Conservation (phyloP, 1,140 invertebrate genomes). For the Drosophila repletoides region DNA sequence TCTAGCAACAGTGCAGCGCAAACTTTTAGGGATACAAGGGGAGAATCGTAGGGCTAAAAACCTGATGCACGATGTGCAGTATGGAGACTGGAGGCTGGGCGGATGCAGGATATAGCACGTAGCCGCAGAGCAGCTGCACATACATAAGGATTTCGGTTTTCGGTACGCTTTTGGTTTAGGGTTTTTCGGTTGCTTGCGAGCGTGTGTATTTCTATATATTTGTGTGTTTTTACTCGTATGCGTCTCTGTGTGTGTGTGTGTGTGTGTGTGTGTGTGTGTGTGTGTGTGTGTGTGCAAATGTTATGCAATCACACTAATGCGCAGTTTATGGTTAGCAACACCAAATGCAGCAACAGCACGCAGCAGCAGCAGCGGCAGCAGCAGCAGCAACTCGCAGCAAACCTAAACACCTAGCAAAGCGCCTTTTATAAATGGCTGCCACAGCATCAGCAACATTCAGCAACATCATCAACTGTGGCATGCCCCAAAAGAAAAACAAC, state of each 20-base stretch:
- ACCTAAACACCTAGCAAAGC: conserved; percentile 27
- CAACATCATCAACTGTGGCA: conserved; percentile 36
- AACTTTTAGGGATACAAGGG: conserved; percentile 50
- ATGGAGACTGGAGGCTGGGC: conserved; percentile 4
- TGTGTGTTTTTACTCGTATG: conserved; percentile 11
- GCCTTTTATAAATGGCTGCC: conserved; percentile 69
- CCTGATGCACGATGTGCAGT: neutral
- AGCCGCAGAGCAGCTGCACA: conserved; percentile 64
- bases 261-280: conserved; percentile 10
- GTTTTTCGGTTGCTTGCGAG: conserved; percentile 35
- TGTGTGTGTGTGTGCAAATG: conserved; percentile 47
- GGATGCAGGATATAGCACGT: conserved; percentile 56
- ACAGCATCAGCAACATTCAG: conserved; percentile 35
- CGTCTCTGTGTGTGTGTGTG: conserved; percentile 9
- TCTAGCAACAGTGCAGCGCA: conserved; percentile 41
- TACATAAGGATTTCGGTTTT: conserved; percentile 71
- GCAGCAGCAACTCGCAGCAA: conserved; percentile 3
- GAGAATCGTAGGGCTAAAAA: too few species aligned
- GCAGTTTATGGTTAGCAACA: conserved; percentile 62
- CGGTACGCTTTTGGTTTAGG: conserved; percentile 51
- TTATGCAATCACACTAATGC: conserved; percentile 80
- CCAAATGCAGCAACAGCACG: conserved; percentile 17
- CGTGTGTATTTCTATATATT: conserved; percentile 23
- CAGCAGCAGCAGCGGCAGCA: conserved; percentile 7
- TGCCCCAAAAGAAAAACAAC: conserved; percentile 12